Conservation (phyloP, 2,113 vertebrate species). For the Nerophis ophidion region DNA sequence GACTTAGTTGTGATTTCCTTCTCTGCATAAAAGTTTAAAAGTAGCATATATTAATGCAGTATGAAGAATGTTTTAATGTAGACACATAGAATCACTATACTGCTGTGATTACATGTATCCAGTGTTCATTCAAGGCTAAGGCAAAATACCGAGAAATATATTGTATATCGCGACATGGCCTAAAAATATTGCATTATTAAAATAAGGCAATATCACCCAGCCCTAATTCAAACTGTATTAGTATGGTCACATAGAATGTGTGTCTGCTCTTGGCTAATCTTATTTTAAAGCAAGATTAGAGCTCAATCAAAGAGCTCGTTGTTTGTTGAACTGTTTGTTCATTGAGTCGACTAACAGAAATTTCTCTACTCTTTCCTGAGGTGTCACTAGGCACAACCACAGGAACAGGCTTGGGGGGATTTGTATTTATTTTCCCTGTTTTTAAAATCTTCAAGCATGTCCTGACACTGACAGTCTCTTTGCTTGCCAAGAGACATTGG, state of each 20-base stretch:
- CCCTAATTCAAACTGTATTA: no score
- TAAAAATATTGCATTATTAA: no score
- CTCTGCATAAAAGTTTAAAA: no score
- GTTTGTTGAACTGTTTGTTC: slow-evolving; percentile 25
- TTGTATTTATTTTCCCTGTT: slow-evolving; percentile 30
- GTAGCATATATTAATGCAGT: no score
- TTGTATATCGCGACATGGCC: no score
- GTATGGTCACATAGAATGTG: neutral
- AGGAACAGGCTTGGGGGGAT: slow-evolving; percentile 57
- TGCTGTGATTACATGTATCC: no score
- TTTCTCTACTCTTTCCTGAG: slow-evolving; percentile 26
- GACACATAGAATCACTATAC: no score
- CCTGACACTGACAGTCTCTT: slow-evolving; percentile 34
- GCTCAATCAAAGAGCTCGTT: slow-evolving; percentile 32
- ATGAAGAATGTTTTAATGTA: no score
- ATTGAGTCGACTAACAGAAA: slow-evolving; percentile 50
- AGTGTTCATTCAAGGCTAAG: no score
- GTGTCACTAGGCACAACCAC: slow-evolving; percentile 47
- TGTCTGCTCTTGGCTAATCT: neutral
- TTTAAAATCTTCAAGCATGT: slow-evolving; percentile 41
- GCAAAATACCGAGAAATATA: no score
- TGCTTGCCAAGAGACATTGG: slow-evolving; percentile 27
- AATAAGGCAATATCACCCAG: no score
- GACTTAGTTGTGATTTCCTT: no score
- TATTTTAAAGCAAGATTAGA: slow-evolving; percentile 7